A percentile compares a stretch with the other conserved stretches of the same genome.
Conservation (phyloP, 53 echinoderm and acorn worm species). For the Temnopleurus reevesii region DNA sequence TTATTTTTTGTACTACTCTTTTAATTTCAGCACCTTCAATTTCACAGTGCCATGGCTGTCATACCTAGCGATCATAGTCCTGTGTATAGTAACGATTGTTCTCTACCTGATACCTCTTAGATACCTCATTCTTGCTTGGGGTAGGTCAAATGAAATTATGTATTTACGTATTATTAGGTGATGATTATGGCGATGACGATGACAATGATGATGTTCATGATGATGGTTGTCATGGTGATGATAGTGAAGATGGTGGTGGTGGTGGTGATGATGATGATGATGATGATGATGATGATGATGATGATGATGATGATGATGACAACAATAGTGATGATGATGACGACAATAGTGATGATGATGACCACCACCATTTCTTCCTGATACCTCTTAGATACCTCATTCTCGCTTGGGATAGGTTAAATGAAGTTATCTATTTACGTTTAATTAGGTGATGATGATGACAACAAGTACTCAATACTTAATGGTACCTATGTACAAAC, state of each 20-base stretch:
- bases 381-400: slow-evolving; percentile 84
- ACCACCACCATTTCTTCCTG: slow-evolving; percentile 72
- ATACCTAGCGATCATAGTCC: slow-evolving; percentile 74
- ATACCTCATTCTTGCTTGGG: slow-evolving; percentile 92
- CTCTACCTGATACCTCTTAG: slow-evolving; percentile 90
- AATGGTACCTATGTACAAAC: too few relatives aligned
- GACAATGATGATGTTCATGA: background rate
- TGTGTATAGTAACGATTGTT: slow-evolving; percentile 71
- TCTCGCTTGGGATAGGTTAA: slow-evolving; percentile 84
- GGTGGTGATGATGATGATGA: background rate
- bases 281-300: background rate
- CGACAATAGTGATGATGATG: background rate
- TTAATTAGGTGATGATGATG: too few relatives aligned
- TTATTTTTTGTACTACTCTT: background rate
- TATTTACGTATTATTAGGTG: too few relatives aligned
- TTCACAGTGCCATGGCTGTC: slow-evolving; percentile 99
- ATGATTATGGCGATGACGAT: too few relatives aligned
- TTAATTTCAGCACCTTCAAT: slow-evolving; percentile 89
- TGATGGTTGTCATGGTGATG: background rate
- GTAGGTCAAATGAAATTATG: slow-evolving; percentile 61
- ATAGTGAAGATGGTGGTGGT: background rate
- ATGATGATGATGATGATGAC: background rate
- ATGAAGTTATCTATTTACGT: too few relatives aligned
- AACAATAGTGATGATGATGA: background rate
- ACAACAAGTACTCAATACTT: too few relatives aligned